Conservation (phyloP, 2,888 invertebrate species). For the Bellardia pandia region DNA sequence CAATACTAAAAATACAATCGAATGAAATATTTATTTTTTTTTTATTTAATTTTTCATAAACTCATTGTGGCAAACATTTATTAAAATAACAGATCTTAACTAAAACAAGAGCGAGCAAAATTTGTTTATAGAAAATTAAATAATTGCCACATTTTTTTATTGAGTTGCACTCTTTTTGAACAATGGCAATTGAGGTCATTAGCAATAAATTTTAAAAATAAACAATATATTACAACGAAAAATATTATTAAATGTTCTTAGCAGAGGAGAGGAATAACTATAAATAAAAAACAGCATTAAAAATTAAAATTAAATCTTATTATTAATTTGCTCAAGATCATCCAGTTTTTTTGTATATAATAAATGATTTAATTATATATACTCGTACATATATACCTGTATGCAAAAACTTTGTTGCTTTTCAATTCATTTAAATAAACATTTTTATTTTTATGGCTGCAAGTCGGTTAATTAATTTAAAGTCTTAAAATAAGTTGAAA, state of each 20-base stretch:
- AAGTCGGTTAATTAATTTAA: too few relatives aligned
- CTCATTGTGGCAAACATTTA: slow-evolving; percentile 10
- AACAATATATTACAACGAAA: slow-evolving; percentile 55
- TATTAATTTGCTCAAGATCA: slow-evolving; percentile 63
- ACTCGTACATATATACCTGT: too few relatives aligned
- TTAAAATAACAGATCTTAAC: not conserved
- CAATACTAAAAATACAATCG: not conserved
- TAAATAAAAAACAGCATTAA: not conserved
- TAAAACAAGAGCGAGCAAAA: slow-evolving; percentile 16
- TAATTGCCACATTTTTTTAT: not conserved
- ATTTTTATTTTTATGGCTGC: too few relatives aligned
- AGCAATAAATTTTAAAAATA: slow-evolving; percentile 64
- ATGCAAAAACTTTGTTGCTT: too few relatives aligned
- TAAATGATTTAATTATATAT: slow-evolving; percentile 37
- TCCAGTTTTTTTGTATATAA: slow-evolving; percentile 59
- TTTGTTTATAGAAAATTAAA: slow-evolving; percentile 21
- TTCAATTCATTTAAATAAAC: too few relatives aligned
- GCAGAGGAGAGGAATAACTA: not conserved
- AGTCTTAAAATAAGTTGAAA: too few relatives aligned
- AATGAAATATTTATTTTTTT: slow-evolving; percentile 29
- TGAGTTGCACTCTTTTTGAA: slow-evolving; percentile 31
- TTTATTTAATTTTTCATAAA: slow-evolving; percentile 37
- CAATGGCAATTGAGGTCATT: slow-evolving; percentile 70
- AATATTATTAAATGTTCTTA: slow-evolving; percentile 46
- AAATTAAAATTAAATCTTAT: slow-evolving; percentile 38